Conservation (phyloP, 2,113 vertebrate genomes). For the Mustela nigripes region DNA sequence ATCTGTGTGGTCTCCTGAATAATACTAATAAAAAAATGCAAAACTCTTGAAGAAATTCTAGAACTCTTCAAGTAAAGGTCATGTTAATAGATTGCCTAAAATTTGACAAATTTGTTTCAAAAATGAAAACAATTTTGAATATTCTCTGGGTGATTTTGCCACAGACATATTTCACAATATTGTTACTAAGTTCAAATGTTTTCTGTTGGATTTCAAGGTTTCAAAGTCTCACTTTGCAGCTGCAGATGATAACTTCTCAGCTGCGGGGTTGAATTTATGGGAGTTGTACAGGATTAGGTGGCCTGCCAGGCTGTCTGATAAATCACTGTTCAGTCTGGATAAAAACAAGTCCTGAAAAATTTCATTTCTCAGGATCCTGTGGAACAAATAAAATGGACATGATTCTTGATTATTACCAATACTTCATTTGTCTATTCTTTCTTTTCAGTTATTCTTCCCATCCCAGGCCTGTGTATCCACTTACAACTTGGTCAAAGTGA, state of each 20-base stretch:
- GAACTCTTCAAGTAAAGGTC: background rate
- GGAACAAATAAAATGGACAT: background rate
- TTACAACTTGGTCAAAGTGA: background rate
- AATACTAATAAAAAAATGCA: background rate
- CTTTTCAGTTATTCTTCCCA: background rate
- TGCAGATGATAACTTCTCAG: background rate
- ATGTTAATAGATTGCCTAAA: background rate
- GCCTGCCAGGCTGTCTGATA: background rate
- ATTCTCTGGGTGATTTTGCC: conserved; percentile 22
- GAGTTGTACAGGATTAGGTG: background rate
- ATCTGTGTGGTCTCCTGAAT: background rate
- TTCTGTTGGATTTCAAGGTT: conserved; percentile 33
- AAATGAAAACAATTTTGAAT: conserved; percentile 44
- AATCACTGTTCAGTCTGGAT: background rate
- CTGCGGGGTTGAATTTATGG: background rate
- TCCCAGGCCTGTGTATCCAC: background rate
- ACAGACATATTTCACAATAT: conserved; percentile 56
- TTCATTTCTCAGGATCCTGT: background rate
- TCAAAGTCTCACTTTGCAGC: conserved; percentile 13
- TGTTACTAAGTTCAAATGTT: conserved; percentile 45
- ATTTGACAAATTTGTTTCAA: conserved; percentile 53
- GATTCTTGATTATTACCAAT: background rate
- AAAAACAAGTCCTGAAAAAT: background rate
- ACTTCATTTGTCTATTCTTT: background rate
- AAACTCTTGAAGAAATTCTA: conserved; percentile 14